Evolutionary conservation across 2,113 vertebrate genomes (phyloP), one percentile per base, ranked within the genome.

Genomic region (Thryonomys swinderianus): DNA sequence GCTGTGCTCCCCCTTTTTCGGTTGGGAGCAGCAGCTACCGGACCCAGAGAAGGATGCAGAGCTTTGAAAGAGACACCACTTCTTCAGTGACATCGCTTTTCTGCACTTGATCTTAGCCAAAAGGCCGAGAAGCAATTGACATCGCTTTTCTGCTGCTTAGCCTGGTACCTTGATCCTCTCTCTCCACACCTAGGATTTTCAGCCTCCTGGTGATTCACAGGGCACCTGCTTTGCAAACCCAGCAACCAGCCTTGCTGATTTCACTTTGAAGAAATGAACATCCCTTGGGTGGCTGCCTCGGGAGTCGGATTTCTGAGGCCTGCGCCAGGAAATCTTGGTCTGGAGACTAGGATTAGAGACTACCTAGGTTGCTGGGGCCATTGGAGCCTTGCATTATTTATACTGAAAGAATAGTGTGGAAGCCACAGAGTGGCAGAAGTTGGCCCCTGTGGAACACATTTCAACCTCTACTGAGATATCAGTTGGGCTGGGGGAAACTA

Each of bases 171-270:
- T 3, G 25, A 40, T 48, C n/a, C 51, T n/a, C 37, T 9, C n/a
- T 12, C 37, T 7, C 53, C 18, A 0, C 0, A 1, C 30, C 3
- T 9, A 20, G 14, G 21, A 18, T 5, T 74, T 25, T 61, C 48
- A 0, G 11, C 0, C 13, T 61, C 48, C 55, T 5, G 0, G 37
- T 6, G 40, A 62, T 37, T n/a, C 32, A 0, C 1, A 5, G 16
- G 51, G 37, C 23, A 40, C 34, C n/a, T 34, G 32, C 10, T 64
- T 73, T 48, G 34, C 59, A n/a, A n/a, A n/a, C n/a, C 40, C 32
- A 32, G 57, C 1, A 16, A 14, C 7, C 62, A 11, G 40, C 7
- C 34, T 42, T 67, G 55, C 40, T 34, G 1, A 16, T 53, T 66
- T 48, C 34, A 66, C 27, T 55, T 5, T n/a, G 69, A 71, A 25